Evolutionary conservation across 2,113 vertebrate species (phyloP), one percentile per base, ranked within the genome.

Genomic region (Phylloscopus trochilus): DNA sequence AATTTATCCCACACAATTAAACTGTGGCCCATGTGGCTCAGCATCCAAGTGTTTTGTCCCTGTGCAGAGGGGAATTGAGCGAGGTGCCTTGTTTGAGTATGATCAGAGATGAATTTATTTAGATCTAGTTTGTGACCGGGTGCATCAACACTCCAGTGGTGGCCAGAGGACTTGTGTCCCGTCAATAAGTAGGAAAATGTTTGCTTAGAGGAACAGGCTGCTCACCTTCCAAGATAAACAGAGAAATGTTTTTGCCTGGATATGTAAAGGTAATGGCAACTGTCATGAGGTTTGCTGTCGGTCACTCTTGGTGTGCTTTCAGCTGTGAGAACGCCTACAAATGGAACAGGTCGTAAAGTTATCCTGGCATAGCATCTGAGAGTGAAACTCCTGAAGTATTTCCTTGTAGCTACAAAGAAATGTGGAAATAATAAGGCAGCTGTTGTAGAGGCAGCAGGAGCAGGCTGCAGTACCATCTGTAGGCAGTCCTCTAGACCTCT

Each of bases 371-470:
- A 83, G 63, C 88, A 93, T 96, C 95, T 90, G 83, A 95, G 92
- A 47, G 47, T 12, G 39, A 80, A 89, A 87, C 73, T 96, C 78
- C 77, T 91, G 64, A 91, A 77, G 47, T 83, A 83, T 95, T 95
- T 95, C 68, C 63, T 74, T 83, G 64, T 77, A 92, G 85, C 74
- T 88, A 78, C 46, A 66, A 59, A 94, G 90, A 95, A 92, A 94
- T 90, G 85, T 96, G 93, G 88, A 92, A 95, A 88, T 93, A 93
- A 96, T 96, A 90, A 93, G 84, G 85, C 96, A 96, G 88, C 92
- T 94, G 93, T 86, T 94, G 49, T 19, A 76, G 82, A 15, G 26
- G 70, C 90, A 75, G 55, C 30, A 43, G 80, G 21, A 80, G 21
- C 4, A 1, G 28, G 7, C 82, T 68, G 53, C 2, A 3, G 66